Percentiles rank a stretch among this genome's conserved stretches.
phyloP scores from a whole-genome alignment of 2,888 invertebrate genomes.

The Dendrolimus pini region DNA sequence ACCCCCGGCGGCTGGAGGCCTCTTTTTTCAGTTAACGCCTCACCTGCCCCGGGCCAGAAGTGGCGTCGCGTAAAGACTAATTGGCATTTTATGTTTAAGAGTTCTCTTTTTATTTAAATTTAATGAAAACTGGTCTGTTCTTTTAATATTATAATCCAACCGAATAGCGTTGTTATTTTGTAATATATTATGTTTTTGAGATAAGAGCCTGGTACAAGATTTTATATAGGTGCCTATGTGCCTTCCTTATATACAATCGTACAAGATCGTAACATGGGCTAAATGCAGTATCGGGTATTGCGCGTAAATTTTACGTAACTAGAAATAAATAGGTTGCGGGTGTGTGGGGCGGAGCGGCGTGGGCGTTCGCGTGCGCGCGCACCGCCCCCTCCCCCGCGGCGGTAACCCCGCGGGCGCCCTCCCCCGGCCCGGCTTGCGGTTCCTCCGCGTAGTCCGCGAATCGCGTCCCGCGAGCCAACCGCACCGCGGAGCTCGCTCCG shows the following conservation, averaged over 20 bases:
- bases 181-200: no score
- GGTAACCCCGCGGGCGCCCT: constrained; percentile 30
- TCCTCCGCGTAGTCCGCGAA: constrained; percentile 60
- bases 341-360: constrained; percentile 69
- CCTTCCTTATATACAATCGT: constrained; percentile 23
- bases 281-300: constrained; percentile 73
- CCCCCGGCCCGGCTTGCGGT: constrained; percentile 30
- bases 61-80: constrained; percentile 52
- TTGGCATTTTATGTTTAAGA: constrained; percentile 55
- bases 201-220: constrained; percentile 13
- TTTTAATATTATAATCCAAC: no score
- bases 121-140: no score
- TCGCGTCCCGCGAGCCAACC: constrained; percentile 67
- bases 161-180: no score
- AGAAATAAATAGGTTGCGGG: constrained; percentile 77
- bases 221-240: constrained; percentile 18
- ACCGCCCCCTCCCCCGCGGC: constrained; percentile 24
- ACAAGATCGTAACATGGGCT: constrained; percentile 52
- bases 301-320: constrained; percentile 77
- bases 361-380: constrained; percentile 66
- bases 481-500: constrained; percentile 41
- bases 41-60: constrained; percentile 56
- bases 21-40: constrained; percentile 63
- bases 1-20: constrained; percentile 39
- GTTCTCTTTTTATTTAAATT: constrained; percentile 34